These are phyloP conservation scores for Aphaenogaster rudis DNA, from an alignment of 1,140 invertebrate species.

Conservation along the genomic window DNA sequence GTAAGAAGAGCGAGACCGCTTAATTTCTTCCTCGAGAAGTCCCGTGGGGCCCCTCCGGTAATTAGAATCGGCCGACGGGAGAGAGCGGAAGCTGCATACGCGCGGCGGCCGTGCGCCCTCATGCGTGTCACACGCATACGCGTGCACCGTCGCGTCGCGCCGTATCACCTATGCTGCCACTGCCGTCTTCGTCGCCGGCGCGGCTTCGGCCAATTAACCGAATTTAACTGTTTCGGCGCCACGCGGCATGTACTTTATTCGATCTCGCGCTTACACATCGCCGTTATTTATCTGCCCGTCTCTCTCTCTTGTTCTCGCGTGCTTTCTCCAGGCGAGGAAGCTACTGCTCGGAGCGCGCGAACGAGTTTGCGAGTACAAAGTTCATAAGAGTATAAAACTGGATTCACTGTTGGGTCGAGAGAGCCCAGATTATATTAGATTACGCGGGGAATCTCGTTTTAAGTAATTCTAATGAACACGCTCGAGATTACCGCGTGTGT, in stretches of 20 bases:
- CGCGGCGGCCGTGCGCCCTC: constrained; percentile 67
- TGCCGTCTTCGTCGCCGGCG: background rate
- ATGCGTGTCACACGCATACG: constrained; percentile 72
- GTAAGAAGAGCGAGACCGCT: constrained; percentile 73
- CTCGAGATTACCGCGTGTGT: background rate
- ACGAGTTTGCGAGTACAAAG: background rate
- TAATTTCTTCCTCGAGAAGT: constrained; percentile 68
- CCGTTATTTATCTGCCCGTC: constrained; percentile 16
- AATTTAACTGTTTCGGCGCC: constrained; percentile 62
- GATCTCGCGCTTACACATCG: background rate
- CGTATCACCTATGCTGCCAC: constrained; percentile 37
- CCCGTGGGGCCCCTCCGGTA: constrained; percentile 47
- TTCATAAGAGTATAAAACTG: background rate
- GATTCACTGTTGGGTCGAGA: background rate
- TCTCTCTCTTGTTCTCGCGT: background rate
- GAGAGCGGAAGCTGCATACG: constrained; percentile 72
- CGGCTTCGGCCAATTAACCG: constrained; percentile 42
- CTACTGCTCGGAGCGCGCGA: background rate
- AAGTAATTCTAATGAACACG: background rate
- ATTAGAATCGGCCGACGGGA: constrained; percentile 71
- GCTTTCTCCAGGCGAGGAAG: background rate
- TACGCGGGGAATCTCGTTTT: background rate
- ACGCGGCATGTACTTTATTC: constrained; percentile 6
- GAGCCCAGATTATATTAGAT: background rate
- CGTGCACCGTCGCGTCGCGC: background rate